Percentiles rank a stretch among this genome's conserved stretches.
These are phyloP conservation scores for Hermetia illucens DNA, from an alignment of 1,140 invertebrate genomes.

Conservation along the genomic window DNA sequence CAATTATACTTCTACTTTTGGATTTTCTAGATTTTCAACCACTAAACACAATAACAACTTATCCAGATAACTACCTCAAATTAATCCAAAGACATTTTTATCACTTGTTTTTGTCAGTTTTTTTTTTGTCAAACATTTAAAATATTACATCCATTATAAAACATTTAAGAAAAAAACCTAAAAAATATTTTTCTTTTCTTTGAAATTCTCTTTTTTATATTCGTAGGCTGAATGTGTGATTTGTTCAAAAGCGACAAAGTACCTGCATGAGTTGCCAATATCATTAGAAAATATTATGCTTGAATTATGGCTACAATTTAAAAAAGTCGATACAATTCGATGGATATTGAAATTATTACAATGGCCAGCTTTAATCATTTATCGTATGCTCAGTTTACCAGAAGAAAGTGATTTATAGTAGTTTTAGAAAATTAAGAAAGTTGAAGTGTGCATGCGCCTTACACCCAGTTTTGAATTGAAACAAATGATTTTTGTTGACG, in stretches of 20 bases:
- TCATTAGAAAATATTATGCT: constrained; percentile 10
- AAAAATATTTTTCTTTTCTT: constrained; percentile 3
- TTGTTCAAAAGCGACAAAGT: constrained; percentile 14
- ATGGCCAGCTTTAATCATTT: constrained; percentile 14
- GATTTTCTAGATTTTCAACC: neutral
- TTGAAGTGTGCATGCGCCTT: no score
- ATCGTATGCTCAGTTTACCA: constrained; percentile 13
- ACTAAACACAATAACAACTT: no score
- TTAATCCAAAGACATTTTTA: no score
- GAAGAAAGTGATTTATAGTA: constrained; percentile 9
- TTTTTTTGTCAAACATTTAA: constrained; percentile 1
- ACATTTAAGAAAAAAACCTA: neutral
- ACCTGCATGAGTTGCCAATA: constrained; percentile 14
- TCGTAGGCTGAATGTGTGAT: constrained; percentile 10
- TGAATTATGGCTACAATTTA: constrained; percentile 12
- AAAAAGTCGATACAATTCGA: constrained; percentile 10
- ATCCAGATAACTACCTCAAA: no score
- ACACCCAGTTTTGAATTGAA: no score
- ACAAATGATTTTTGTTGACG: no score
- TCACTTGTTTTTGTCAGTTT: constrained; percentile 1
- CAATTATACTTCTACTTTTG: neutral
- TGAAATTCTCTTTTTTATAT: constrained; percentile 8
- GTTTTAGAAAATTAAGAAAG: no score
- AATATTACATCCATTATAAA: neutral
- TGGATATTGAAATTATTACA: constrained; percentile 15